A percentile compares a stretch with the other conserved stretches of the same genome.
Conservation (phyloP, 1,140 invertebrate genomes). For the Hypothenemus hampei region DNA sequence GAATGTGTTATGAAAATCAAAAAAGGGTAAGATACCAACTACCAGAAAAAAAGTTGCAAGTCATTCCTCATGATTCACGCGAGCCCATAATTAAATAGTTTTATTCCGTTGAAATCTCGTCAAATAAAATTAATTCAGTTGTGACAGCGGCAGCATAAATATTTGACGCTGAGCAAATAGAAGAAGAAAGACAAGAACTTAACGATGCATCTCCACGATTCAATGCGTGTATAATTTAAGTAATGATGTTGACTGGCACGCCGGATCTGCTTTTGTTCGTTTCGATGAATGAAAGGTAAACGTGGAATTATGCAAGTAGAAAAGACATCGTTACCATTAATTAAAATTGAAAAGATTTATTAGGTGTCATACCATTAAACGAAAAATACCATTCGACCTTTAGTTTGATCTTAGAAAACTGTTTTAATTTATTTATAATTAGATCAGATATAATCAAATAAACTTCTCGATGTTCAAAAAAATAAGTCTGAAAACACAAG, state of each 20-base stretch:
- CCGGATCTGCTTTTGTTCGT: constrained; percentile 5
- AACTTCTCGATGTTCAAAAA: no score
- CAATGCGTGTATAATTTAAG: constrained; percentile 21
- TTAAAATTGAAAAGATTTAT: no score
- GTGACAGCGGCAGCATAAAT: constrained; percentile 22
- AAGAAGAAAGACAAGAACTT: constrained; percentile 16
- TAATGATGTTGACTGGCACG: constrained; percentile 22
- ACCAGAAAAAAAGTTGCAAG: no score
- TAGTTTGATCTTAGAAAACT: no score
- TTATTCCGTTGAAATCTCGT: constrained; percentile 9
- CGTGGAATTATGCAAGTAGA: neutral
- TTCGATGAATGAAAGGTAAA: constrained; percentile 18
- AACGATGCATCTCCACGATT: constrained; percentile 18
- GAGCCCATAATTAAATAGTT: constrained; percentile 9
- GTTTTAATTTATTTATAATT: no score
- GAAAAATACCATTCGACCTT: no score
- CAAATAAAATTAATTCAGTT: constrained; percentile 23
- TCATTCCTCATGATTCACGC: no score
- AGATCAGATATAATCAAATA: no score
- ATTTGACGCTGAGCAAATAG: constrained; percentile 21
- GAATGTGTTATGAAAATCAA: no score
- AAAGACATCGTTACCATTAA: neutral
- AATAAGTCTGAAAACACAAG: no score
- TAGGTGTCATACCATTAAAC: no score
- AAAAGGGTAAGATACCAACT: no score